Evolutionary conservation across 2,113 vertebrate genomes (phyloP).

Genomic region (Leptocoma aspasia): DNA sequence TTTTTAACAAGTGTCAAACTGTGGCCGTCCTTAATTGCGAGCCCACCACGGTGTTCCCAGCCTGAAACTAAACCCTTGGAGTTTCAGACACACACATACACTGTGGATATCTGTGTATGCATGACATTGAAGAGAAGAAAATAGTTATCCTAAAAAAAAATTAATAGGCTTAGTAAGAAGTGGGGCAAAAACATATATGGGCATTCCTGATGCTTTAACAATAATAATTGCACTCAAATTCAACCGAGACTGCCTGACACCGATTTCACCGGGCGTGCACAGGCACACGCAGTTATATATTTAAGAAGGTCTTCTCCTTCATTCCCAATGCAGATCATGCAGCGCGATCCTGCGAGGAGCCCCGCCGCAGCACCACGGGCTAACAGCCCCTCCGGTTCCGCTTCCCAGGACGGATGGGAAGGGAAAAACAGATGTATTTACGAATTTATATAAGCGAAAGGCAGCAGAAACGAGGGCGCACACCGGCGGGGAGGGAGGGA

Average conservation of each 20-base stretch:
- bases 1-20: constrained; percentile 62
- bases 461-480: neutral
- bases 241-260: constrained; percentile 37
- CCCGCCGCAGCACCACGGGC: constrained; percentile 58
- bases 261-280: neutral
- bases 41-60: constrained; percentile 48
- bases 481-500: neutral
- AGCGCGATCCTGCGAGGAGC: constrained; percentile 66
- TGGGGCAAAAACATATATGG: neutral
- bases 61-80: constrained; percentile 43
- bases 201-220: constrained; percentile 50
- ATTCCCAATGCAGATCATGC: constrained; percentile 75
- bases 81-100: neutral
- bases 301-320: constrained; percentile 65
- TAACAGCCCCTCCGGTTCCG: constrained; percentile 35
- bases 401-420: constrained; percentile 30
- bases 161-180: neutral
- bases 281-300: neutral
- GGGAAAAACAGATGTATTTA: neutral
- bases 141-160: neutral
- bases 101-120: neutral
- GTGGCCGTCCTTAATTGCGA: constrained; percentile 52
- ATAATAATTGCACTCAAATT: constrained; percentile 28
- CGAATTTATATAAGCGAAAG: neutral
- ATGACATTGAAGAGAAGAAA: neutral